These are phyloP conservation scores for Tachyglossus aculeatus DNA, from an alignment of 2,797 vertebrate genomes.

Conservation along the genomic window DNA sequence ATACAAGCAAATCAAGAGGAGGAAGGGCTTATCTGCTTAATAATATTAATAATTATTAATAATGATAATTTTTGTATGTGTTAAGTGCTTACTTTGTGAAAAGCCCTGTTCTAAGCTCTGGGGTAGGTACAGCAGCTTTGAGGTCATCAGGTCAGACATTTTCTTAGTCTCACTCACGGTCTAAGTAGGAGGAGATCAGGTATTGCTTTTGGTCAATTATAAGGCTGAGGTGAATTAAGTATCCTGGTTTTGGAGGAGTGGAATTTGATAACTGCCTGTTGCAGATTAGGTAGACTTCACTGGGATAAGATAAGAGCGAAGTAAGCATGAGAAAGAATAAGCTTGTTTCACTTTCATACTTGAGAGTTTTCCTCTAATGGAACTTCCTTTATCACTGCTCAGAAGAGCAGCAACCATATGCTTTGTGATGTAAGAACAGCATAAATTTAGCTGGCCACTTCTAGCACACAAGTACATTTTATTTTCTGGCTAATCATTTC, in stretches of 20 bases:
- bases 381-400: conserved; percentile 32
- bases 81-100: too few species aligned
- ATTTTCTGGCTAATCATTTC: conserved; percentile 56
- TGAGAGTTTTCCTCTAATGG: conserved; percentile 24
- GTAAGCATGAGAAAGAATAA: conserved; percentile 1
- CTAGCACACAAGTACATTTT: conserved; percentile 53
- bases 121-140: too few species aligned
- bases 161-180: too few species aligned
- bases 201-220: too few species aligned
- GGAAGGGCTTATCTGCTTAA: too few species aligned
- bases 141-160: too few species aligned
- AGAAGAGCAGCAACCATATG: conserved; percentile 36
- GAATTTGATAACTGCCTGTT: not conserved
- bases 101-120: too few species aligned
- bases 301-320: conserved; percentile 23
- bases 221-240: too few species aligned
- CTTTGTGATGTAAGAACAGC: conserved; percentile 50
- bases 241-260: not conserved
- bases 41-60: too few species aligned
- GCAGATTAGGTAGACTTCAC: conserved; percentile 12
- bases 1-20: too few species aligned
- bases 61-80: too few species aligned
- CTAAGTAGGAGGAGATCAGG: too few species aligned
- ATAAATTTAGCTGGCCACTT: conserved; percentile 63
- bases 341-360: conserved; percentile 23